Conservation (phyloP, 2,888 invertebrate genomes). For the Mongoloraphidia duomilia region DNA sequence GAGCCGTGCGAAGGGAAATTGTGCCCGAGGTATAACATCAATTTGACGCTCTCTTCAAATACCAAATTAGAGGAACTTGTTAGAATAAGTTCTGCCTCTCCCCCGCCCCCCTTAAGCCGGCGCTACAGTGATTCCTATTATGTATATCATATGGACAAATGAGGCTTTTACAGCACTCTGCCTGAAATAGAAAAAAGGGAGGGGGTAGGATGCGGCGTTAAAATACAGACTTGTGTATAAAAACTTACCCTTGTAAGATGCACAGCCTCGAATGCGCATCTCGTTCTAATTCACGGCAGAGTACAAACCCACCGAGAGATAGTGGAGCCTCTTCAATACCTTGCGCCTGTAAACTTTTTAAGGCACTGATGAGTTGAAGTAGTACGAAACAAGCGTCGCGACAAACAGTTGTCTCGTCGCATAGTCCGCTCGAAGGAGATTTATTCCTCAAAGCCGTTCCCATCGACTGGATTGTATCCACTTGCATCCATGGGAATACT, state of each 20-base stretch:
- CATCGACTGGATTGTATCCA: slow-evolving; percentile 59
- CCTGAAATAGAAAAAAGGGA: too few relatives aligned
- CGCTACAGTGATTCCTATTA: too few relatives aligned
- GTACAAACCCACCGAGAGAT: slow-evolving; percentile 54
- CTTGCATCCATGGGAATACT: slow-evolving; percentile 57
- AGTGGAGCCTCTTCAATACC: slow-evolving; percentile 67
- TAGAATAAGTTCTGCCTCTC: too few relatives aligned
- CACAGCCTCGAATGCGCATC: slow-evolving; percentile 51
- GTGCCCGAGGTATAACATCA: too few relatives aligned
- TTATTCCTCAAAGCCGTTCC: slow-evolving; percentile 44
- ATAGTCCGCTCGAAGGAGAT: slow-evolving; percentile 15
- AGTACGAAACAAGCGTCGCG: slow-evolving; percentile 63
- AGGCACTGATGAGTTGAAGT: slow-evolving; percentile 65
- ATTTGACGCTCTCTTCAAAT: too few relatives aligned
- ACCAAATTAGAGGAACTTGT: too few relatives aligned
- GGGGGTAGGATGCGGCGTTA: too few relatives aligned
- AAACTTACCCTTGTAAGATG: slow-evolving; percentile 56
- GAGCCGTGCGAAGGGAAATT: too few relatives aligned
- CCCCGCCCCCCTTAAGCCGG: too few relatives aligned
- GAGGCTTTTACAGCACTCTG: too few relatives aligned
- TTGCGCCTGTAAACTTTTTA: slow-evolving; percentile 69
- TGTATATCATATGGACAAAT: too few relatives aligned
- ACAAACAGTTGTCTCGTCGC: slow-evolving; percentile 34
- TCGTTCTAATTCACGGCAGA: slow-evolving; percentile 50
- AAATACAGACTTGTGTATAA: too few relatives aligned